A percentile compares a stretch with the other conserved stretches of the same genome.
Evolutionary conservation across 2,797 vertebrate genomes (phyloP).

Genomic region (Sebastiscus tertius): DNA sequence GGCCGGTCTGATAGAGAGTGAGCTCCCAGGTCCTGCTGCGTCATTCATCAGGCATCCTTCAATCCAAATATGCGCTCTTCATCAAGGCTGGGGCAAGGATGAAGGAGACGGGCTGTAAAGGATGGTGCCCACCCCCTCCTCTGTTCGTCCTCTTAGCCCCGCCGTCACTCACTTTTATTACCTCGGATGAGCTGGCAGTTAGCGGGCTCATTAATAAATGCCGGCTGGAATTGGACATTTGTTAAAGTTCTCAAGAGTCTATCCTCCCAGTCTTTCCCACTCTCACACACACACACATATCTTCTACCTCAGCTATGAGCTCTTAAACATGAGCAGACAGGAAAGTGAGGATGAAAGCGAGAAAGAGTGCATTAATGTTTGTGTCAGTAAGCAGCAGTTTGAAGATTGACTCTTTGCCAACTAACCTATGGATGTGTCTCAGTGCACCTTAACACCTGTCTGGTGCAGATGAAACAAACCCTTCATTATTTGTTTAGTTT

Average conservation of each 20-base stretch:
- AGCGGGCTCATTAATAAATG: conserved; percentile 74
- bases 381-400: conserved; percentile 4
- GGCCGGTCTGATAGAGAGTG: conserved; percentile 57
- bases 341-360: background rate
- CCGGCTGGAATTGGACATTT: conserved; percentile 58
- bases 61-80: conserved; percentile 61
- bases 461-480: background rate
- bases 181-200: conserved; percentile 71
- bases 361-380: background rate
- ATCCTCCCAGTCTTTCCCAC: background rate
- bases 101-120: conserved; percentile 73
- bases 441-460: background rate
- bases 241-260: conserved; percentile 28
- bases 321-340: background rate
- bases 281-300: background rate
- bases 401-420: background rate
- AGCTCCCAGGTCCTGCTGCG: conserved; percentile 23
- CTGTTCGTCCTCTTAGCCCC: conserved; percentile 17
- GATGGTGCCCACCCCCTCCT: conserved; percentile 41
- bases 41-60: conserved; percentile 72
- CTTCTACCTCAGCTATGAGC: background rate
- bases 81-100: conserved; percentile 61
- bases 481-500: background rate
- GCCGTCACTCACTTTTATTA: conserved; percentile 70
- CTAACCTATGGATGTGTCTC: conserved; percentile 1